Conservation (phyloP, 2,113 vertebrate genomes). For the Ornithorhynchus anatinus region DNA sequence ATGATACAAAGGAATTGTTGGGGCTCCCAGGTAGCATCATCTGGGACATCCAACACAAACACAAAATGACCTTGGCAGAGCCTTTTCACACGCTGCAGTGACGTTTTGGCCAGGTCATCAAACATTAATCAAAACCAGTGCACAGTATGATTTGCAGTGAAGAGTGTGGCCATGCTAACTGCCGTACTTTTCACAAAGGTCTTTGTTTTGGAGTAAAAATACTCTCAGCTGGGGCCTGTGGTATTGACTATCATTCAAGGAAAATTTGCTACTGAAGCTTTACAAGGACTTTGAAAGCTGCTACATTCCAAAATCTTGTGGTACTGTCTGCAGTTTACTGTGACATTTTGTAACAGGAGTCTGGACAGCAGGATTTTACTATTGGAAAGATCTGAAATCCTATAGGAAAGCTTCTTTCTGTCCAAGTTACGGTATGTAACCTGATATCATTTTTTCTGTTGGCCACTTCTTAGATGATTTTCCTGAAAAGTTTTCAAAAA, state of each 20-base stretch:
- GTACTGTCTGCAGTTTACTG: not conserved
- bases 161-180: not conserved
- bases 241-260: not conserved
- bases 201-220: not conserved
- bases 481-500: not conserved
- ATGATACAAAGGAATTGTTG: no score
- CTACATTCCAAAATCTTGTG: not conserved
- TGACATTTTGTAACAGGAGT: not conserved
- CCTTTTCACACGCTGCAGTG: not conserved
- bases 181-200: not conserved
- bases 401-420: not conserved
- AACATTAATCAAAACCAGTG: not conserved
- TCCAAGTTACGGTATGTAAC: not conserved
- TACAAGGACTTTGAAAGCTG: no score
- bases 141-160: not conserved
- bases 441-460: accelerated
- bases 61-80: no score
- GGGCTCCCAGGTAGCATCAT: no score
- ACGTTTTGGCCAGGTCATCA: not conserved
- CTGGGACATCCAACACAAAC: no score
- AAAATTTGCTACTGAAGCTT: not conserved
- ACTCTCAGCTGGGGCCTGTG: not conserved
- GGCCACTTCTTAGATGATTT: not conserved
- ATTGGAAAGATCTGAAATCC: not conserved
- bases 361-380: not conserved